phyloP scores from a whole-genome alignment of 2,113 vertebrate genomes.

The human region GRCh38 chr9:100197501-100198000 shows the following conservation, averaged over 20 bases:
- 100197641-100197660: not conserved
- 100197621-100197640: not conserved
- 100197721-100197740: not conserved
- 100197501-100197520: not conserved
- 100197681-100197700: not conserved
- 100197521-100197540: not conserved
- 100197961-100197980: not conserved
- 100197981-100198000: not conserved
- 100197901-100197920: not conserved
- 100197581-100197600: not conserved
- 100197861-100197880: not conserved
- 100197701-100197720: not conserved
- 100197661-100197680: not conserved
- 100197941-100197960: not conserved
- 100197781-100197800: not conserved
- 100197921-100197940: not conserved
- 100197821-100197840: not conserved
- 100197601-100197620: not conserved
- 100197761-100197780: not conserved
- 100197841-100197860: not conserved
- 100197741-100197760: not conserved
- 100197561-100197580: not conserved
- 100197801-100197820: not conserved
- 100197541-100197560: not conserved
- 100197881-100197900: not conserved